Base-by-base conservation (phyloP, 1,140 invertebrate genomes). In the Cydia pomonella region DNA sequence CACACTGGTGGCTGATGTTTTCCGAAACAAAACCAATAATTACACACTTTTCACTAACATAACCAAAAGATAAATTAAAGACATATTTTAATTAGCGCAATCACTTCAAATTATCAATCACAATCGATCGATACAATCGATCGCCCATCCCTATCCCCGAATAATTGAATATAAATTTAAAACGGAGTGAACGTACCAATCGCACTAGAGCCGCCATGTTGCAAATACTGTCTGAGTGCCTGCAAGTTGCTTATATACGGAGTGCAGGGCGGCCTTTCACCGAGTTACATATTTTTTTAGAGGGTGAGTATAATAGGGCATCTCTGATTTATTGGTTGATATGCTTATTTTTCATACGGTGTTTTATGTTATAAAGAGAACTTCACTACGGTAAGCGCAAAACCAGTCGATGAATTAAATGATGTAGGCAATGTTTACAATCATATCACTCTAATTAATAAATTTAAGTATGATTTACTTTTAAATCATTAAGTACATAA, bases 151-250 rank as follows among this genome's bases (percentile, higher is more conserved):
- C 21, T 27, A 50, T 73, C 44, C 25, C 18, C 25, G 59, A 47
- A 47, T 66, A 73, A 29, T 76, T 71, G 76, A 50, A 41, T 75
- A 80, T 69, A 76, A 80, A 79, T 79, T 76, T 78, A 76, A 75
- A 84, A 79, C 74, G 80, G 29, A 73, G 80, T 75, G 72, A 84
- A 92, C 91, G 81, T 91, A 92, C 91, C 91, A 92, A 90, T 88
- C 84, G 82, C 79, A 81, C 84, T 79, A 88, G 77, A 83, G 85
- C 82, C 81, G 89, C 83, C 89, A 91, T 92, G 83, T 90, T 79
- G 86, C 82, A 76, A 82, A 87, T 81, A 89, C 85, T 86, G 87
- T 90, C 89, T 78, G 79, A 82, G 86, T 84, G 75, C 44, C 83
- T 77, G 90, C 82, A 72, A 21, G 69, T 72, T 72, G 75, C 86